Conservation (phyloP, 2,113 vertebrate species). For the Prochilodus magdalenae region DNA sequence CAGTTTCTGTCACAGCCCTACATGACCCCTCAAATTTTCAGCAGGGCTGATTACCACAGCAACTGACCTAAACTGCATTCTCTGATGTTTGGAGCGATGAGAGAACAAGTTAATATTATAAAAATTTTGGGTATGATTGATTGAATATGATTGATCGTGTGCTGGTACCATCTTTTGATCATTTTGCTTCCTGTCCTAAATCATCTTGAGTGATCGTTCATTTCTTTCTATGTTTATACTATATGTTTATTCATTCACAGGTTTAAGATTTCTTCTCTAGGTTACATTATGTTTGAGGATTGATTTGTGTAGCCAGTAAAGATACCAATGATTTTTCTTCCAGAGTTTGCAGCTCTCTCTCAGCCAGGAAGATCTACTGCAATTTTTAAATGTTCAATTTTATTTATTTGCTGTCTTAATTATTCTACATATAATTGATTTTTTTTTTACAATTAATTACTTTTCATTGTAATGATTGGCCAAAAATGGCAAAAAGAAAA, state of each 20-base stretch:
- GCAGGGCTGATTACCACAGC: too few species aligned
- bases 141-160: neutral
- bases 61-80: too few species aligned
- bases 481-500: too few species aligned
- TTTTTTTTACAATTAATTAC: too few species aligned
- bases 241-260: neutral
- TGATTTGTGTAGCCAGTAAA: neutral
- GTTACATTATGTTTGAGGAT: neutral
- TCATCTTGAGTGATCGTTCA: neutral
- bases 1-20: too few species aligned
- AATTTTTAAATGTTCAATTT: neutral
- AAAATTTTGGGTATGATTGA: too few species aligned
- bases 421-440: too few species aligned
- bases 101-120: too few species aligned
- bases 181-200: neutral
- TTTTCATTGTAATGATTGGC: too few species aligned
- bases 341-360: neutral
- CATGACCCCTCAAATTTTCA: too few species aligned
- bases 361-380: neutral
- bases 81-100: too few species aligned
- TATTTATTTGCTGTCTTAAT: neutral
- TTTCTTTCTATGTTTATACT: neutral
- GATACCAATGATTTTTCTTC: neutral
- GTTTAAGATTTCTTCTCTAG: neutral
- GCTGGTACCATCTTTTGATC: slow-evolving; percentile 35